Evolutionary conservation across 2,888 invertebrate genomes (phyloP), one percentile per base, ranked within the genome.

Genomic region (Ethmia dodecea): DNA sequence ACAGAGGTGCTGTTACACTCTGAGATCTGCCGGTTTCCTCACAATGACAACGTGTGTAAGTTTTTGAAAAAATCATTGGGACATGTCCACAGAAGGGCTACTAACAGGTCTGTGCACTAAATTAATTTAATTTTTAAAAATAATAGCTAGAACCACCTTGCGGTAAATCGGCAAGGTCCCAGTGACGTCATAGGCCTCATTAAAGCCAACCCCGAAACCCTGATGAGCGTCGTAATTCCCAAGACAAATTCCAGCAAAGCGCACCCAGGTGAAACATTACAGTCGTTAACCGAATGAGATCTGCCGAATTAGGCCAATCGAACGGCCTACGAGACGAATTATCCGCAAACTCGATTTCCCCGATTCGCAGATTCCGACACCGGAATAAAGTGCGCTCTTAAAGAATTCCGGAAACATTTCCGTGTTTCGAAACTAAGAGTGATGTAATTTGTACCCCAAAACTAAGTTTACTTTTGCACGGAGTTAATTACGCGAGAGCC

Each of bases 261-360:
- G 63, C 67, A 60, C 57, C 60, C 67, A 74, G 73, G 73, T 75
- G 70, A 73, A 67, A 65, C 74, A 74, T 72, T 69, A 66, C 66
- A 44, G 47, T 65, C 68, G 71, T 75, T 73, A 73, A 55, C 38
- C 53, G 66, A 74, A 70, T 62, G 64, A 65, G 64, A 66, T 66
- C 65, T 60, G 37, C 55, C 57, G 60, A 72, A 77, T 76, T 74
- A 75, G 66, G 62, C 60, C 67, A 61, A 77, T 78, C 68, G 67
- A 68, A 69, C 59, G 56, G 63, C 55, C 65, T 63, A 51, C 55
- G 60, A 67, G 66, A 69, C 66, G 65, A 72, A 77, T 76, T 70
- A 69, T 66, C 63, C 42, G 42, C 49, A 47, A 57, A 56, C 58
- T 61, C 53, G 58, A 68, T 65, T 69, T 65, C 50, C 57, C 54